phyloP scores from a whole-genome alignment of 2,888 invertebrate genomes.

The Chydorus sphaericus region DNA sequence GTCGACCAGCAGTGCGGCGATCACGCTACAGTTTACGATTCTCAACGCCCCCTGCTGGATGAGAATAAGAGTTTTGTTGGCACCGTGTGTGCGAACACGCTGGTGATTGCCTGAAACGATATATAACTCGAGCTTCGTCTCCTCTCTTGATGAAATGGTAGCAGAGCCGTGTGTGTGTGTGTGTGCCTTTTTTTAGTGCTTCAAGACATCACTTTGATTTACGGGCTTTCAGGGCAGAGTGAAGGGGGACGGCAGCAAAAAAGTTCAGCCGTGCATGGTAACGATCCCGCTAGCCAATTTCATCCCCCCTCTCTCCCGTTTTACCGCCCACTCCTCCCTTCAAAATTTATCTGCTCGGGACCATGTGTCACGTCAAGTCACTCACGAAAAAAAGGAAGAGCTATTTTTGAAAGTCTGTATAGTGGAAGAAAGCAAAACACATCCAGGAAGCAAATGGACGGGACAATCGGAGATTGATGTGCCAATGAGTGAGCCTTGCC shows the following conservation, averaged over 20 bases:
- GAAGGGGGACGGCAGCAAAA: slow-evolving; percentile 6
- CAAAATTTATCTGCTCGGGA: slow-evolving; percentile 1
- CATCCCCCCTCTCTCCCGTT: not conserved
- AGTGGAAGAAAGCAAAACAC: not conserved
- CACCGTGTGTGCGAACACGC: not conserved
- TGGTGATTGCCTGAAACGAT: slow-evolving; percentile 1
- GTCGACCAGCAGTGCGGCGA: too few species aligned
- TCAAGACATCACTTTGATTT: slow-evolving; percentile 7
- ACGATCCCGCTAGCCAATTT: slow-evolving; percentile 7
- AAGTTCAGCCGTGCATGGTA: slow-evolving; percentile 8
- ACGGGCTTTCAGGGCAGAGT: slow-evolving; percentile 5
- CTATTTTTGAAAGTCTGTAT: not conserved
- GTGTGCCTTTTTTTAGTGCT: not conserved
- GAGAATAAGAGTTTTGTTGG: too few species aligned
- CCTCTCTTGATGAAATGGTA: not conserved
- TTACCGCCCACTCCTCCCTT: not conserved
- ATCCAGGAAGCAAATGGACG: not conserved
- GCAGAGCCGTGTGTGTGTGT: not conserved
- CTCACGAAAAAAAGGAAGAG: not conserved
- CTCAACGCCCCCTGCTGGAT: too few species aligned
- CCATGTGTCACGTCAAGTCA: slow-evolving; percentile 6
- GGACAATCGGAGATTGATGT: slow-evolving; percentile 5
- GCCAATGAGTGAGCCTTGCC: not conserved
- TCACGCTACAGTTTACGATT: too few species aligned
- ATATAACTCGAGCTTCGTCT: not conserved